A percentile compares a stretch with the other conserved stretches of the same genome.
These are phyloP conservation scores for Ifrita kowaldi DNA, from an alignment of 2,113 vertebrate species.

Conservation along the genomic window DNA sequence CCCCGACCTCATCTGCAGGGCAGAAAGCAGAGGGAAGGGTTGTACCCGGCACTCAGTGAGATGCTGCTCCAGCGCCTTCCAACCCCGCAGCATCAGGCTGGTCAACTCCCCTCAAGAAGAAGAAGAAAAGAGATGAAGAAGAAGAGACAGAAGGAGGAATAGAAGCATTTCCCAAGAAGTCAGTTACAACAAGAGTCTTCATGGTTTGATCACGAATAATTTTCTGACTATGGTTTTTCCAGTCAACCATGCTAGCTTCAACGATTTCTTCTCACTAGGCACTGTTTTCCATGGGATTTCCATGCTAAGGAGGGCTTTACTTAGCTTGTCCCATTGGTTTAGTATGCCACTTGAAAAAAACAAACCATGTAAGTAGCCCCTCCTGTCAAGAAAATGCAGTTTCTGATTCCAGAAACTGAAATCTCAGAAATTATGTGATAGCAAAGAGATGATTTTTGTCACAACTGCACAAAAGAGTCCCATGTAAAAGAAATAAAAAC, in stretches of 20 bases:
- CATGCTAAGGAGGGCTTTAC: background rate
- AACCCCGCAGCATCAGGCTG: background rate
- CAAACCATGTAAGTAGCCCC: background rate
- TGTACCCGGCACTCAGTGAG: background rate
- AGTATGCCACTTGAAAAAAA: background rate
- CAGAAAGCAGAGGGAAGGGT: background rate
- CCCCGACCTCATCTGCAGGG: constrained; percentile 82
- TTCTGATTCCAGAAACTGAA: background rate
- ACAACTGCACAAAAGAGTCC: background rate
- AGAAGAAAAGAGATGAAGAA: background rate
- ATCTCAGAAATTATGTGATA: no score
- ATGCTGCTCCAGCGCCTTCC: background rate
- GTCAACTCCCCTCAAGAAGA: background rate
- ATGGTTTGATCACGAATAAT: background rate
- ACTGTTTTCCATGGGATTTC: background rate
- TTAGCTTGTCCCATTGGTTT: background rate
- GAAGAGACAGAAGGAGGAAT: background rate
- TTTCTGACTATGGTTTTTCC: background rate
- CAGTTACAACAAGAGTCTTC: background rate
- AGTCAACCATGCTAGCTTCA: background rate
- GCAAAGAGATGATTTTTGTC: background rate
- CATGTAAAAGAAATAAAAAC: background rate
- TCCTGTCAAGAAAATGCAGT: background rate
- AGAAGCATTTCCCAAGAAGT: background rate
- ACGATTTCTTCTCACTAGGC: background rate